A percentile compares a stretch with the other conserved stretches of the same genome.
phyloP scores from a whole-genome alignment of 1,140 invertebrate genomes.

The Manduca sexta region DNA sequence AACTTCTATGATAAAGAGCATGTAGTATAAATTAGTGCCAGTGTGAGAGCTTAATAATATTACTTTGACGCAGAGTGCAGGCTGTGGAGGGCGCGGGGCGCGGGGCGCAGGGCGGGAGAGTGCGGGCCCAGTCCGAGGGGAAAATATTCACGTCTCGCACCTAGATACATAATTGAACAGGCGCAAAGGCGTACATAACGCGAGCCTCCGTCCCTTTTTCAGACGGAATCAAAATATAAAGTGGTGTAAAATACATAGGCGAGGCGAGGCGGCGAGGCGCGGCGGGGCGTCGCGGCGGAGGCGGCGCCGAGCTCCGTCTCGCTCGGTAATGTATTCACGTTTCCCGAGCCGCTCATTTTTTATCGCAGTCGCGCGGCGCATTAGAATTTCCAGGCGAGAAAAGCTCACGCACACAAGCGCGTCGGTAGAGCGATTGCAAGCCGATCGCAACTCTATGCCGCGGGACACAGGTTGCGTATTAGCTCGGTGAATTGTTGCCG shows the following conservation, averaged over 20 bases:
- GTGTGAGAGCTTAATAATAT: too few species aligned
- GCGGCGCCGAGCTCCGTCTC: constrained; percentile 43
- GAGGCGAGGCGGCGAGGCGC: constrained; percentile 16
- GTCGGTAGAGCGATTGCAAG: not conserved
- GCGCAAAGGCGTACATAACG: constrained; percentile 27
- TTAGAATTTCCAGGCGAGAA: constrained; percentile 70
- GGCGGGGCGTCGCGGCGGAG: constrained; percentile 19
- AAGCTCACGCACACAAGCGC: constrained; percentile 51
- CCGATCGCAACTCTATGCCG: constrained; percentile 1
- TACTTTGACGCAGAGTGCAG: too few species aligned
- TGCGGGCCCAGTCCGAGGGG: not conserved
- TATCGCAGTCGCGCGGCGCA: constrained; percentile 66
- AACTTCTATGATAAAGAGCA: too few species aligned
- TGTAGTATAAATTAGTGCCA: too few species aligned
- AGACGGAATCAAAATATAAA: constrained; percentile 50
- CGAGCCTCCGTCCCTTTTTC: constrained; percentile 42
- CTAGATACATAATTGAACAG: constrained; percentile 28
- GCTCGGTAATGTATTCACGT: constrained; percentile 66
- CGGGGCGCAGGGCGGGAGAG: not conserved
- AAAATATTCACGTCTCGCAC: constrained; percentile 7
- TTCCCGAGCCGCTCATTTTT: constrained; percentile 65
- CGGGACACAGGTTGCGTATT: constrained; percentile 2
- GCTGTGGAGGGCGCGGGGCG: not conserved
- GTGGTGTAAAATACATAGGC: constrained; percentile 43
- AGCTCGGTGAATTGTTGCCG: not conserved